Percentiles rank a stretch among this genome's conserved stretches.
Conservation (phyloP, 1,140 invertebrate genomes). For the Oedothorax gibbosus region DNA sequence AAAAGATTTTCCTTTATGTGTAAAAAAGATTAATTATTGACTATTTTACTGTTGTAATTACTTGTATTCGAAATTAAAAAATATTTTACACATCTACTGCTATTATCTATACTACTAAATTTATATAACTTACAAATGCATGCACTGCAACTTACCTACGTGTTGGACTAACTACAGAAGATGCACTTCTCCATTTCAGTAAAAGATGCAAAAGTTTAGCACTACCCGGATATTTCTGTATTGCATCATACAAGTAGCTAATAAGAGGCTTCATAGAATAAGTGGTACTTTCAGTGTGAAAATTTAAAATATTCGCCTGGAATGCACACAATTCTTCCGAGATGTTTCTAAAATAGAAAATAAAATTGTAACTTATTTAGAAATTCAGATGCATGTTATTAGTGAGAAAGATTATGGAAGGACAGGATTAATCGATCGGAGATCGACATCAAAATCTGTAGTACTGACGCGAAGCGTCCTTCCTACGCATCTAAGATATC, state of each 20-base stretch:
- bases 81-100: no score
- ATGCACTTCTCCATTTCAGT: slow-evolving; percentile 38
- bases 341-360: slow-evolving; percentile 14
- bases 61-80: no score
- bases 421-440: no score
- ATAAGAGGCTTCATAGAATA: slow-evolving; percentile 42
- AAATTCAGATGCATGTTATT: no score
- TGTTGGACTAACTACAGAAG: slow-evolving; percentile 38
- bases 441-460: no score
- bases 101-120: no score
- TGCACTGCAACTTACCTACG: slow-evolving; percentile 20
- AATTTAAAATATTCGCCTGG: slow-evolving; percentile 39
- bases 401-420: no score
- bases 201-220: slow-evolving; percentile 9
- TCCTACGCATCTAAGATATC: no score
- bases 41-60: no score
- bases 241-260: slow-evolving; percentile 12
- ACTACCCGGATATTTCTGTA: slow-evolving; percentile 35
- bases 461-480: no score
- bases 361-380: neutral
- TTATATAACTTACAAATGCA: neutral
- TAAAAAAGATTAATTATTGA: no score
- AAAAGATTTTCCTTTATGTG: no score
- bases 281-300: slow-evolving; percentile 24
- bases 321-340: slow-evolving; percentile 27